phyloP scores from a whole-genome alignment of 2,888 invertebrate genomes.

The Alloscopus bannaensis region DNA sequence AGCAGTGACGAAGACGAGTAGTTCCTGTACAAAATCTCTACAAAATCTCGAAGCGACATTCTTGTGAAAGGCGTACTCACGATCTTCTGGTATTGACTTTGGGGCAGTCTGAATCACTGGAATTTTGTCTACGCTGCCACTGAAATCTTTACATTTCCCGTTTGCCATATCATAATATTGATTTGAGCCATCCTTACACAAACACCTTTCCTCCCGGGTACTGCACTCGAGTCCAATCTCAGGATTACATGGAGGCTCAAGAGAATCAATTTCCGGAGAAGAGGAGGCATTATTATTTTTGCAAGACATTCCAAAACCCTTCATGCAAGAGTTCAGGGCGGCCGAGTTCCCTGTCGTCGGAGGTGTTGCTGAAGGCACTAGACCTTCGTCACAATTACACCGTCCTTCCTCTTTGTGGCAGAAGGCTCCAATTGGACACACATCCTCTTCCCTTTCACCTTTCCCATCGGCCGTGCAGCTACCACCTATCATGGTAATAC shows the following conservation, averaged over 20 bases:
- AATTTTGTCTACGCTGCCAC: conserved; percentile 27
- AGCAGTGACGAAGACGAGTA: no score
- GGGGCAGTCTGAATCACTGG: conserved; percentile 53
- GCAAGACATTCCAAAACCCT: conserved; percentile 46
- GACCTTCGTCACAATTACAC: conserved; percentile 40
- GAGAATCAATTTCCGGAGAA: conserved; percentile 11
- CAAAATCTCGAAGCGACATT: not conserved
- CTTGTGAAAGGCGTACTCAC: conserved; percentile 35
- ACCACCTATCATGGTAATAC: conserved; percentile 26
- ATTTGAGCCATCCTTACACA: conserved; percentile 52
- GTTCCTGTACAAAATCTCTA: no score
- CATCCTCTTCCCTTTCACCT: conserved; percentile 35
- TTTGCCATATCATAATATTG: conserved; percentile 41
- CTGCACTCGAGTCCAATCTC: conserved; percentile 50
- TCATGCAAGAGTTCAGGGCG: conserved; percentile 42
- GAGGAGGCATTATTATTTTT: conserved; percentile 23
- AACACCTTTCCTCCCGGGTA: conserved; percentile 36
- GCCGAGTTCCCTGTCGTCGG: not conserved
- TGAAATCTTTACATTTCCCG: conserved; percentile 30
- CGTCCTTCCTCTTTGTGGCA: not conserved
- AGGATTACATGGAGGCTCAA: conserved; percentile 47
- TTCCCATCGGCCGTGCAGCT: conserved; percentile 18
- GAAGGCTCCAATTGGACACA: conserved; percentile 38
- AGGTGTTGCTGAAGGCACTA: not conserved
- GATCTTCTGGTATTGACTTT: conserved; percentile 27